phyloP scores from a whole-genome alignment of 2,797 vertebrate genomes.

The Eidolon dupreanum region DNA sequence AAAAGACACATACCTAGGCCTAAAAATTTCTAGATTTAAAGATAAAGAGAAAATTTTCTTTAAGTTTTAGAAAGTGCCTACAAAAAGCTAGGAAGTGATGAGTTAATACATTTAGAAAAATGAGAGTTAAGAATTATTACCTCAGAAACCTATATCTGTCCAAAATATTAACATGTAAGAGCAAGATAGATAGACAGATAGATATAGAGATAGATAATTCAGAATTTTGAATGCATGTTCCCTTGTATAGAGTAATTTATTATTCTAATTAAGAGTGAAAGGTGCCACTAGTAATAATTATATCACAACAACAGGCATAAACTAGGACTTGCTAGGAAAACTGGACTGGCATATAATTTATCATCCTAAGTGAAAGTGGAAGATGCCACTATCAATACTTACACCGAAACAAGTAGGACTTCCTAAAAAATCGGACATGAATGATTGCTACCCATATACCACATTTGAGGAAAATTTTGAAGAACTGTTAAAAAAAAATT shows the following conservation, averaged over 20 bases:
- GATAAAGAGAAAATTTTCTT: neutral
- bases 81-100: neutral
- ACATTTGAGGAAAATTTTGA: neutral
- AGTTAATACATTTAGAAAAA: neutral
- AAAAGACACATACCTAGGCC: neutral
- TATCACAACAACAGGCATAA: neutral
- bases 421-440: neutral
- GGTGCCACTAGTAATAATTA: slow-evolving; percentile 4
- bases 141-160: neutral
- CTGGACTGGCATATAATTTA: neutral
- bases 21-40: slow-evolving; percentile 42
- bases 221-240: neutral
- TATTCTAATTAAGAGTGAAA: neutral
- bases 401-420: neutral
- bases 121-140: neutral
- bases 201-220: neutral
- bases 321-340: neutral
- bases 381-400: neutral
- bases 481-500: neutral
- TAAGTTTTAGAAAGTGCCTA: neutral
- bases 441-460: neutral
- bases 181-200: neutral
- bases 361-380: neutral
- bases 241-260: neutral
- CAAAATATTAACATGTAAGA: neutral